These are phyloP conservation scores for Benitochromis conjunctus DNA, from an alignment of 2,113 vertebrate genomes.

Conservation along the genomic window DNA sequence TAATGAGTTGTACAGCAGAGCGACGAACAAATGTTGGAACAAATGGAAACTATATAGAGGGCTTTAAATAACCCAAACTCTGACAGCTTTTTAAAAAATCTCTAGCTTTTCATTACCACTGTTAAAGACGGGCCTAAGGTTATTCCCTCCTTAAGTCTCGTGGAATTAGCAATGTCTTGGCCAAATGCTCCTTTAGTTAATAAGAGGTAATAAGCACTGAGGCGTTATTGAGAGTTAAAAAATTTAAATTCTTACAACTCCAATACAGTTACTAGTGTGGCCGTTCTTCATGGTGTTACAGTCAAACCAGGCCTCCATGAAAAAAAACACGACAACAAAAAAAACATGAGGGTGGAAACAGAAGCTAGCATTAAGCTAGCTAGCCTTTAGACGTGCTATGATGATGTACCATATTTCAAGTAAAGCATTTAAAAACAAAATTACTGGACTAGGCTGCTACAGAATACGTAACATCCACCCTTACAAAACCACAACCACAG, in stretches of 20 bases:
- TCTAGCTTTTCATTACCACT: not conserved
- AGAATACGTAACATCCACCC: not conserved
- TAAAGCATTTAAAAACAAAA: not conserved
- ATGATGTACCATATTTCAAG: not conserved
- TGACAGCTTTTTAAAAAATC: not conserved
- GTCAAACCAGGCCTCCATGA: not conserved
- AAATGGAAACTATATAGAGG: conserved; percentile 28
- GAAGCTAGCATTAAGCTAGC: not conserved
- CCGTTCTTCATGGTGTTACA: not conserved
- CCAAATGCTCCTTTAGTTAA: not conserved
- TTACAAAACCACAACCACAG: not conserved
- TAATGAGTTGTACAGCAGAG: not conserved
- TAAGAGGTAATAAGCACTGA: not conserved
- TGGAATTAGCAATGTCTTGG: not conserved
- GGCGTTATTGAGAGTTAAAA: not conserved
- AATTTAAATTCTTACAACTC: not conserved
- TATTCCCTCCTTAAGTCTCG: not conserved
- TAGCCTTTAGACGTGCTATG: not conserved
- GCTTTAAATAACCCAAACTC: not conserved
- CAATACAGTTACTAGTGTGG: not conserved
- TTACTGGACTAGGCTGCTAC: not conserved
- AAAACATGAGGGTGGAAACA: not conserved
- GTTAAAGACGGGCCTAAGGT: not conserved
- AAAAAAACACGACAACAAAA: not conserved
- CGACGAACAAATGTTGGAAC: conserved; percentile 17